Evolutionary conservation across 2,113 vertebrate species (phyloP), one percentile per base, ranked within the genome.

Genomic region (Formicarius rufipectus): DNA sequence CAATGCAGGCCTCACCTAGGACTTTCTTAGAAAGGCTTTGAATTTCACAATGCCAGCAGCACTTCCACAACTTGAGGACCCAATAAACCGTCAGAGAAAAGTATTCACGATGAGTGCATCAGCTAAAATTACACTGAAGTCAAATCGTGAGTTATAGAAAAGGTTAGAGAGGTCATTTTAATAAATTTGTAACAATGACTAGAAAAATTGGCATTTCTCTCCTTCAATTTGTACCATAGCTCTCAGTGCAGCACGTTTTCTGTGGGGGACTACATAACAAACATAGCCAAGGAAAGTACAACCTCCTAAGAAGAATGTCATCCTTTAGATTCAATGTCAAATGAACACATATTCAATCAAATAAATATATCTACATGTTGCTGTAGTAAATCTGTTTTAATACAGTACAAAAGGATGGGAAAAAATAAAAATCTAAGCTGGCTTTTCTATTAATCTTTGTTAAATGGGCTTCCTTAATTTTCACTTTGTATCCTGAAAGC

Each of bases 331-430:
- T 87, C 87, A 35, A 96, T 86, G 76, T 93, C 75, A 97, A 93
- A 93, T 7, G 21, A 97, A 96, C 88, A 66, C 96, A 94, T 97
- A 97, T 94, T 94, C 80, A 97, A 95, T 96, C 66, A 91, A 95
- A 96, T 82, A 97, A 97, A 92, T 92, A 97, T 93, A 90, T 79
- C n/a, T 69, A 94, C 62, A 89, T 7, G 4, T 82, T 81, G 63
- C 40, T 74, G 62, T 22, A 88, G 64, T 94, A 96, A 97, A 96
- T 95, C 75, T 92, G 84, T 77, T 84, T 79, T 93, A 97, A 96
- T 83, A 96, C 56, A 76, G 80, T 84, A 68, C 59, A 96, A 85
- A 87, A 77, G 87, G 35, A 62, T 84, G 37, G 17, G 35, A 15
- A 71, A 93, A 60, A 82, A 96, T 83, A 33, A 30, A 84, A 84